Evolutionary conservation across 2,888 invertebrate species (phyloP).

Genomic region (Automeris io): DNA sequence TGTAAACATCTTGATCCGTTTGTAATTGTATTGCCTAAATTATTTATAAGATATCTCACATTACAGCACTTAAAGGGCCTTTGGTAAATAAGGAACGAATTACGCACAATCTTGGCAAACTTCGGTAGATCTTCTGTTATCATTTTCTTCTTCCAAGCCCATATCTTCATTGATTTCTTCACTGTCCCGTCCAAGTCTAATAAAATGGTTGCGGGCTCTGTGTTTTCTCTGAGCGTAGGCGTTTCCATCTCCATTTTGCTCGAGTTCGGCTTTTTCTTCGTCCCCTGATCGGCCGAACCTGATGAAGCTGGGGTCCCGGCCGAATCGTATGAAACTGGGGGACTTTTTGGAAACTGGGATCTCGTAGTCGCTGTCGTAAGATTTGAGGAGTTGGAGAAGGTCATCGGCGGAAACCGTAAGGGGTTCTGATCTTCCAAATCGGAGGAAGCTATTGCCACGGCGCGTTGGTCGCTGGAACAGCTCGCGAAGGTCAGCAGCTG

Average conservation of each 20-base stretch:
- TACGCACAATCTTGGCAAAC: slow-evolving; percentile 57
- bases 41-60: slow-evolving; percentile 15
- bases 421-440: slow-evolving; percentile 61
- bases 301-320: slow-evolving; percentile 65
- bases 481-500: slow-evolving; percentile 59
- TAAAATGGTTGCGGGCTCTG: slow-evolving; percentile 61
- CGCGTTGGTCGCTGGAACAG: slow-evolving; percentile 45
- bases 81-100: slow-evolving; percentile 41
- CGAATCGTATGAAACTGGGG: slow-evolving; percentile 55
- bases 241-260: slow-evolving; percentile 34
- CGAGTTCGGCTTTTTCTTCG: slow-evolving; percentile 38
- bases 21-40: slow-evolving; percentile 12
- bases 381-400: slow-evolving; percentile 47
- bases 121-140: slow-evolving; percentile 45
- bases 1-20: too few relatives aligned
- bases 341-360: slow-evolving; percentile 44
- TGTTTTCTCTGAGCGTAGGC: slow-evolving; percentile 51
- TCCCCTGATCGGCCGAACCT: slow-evolving; percentile 61
- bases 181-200: slow-evolving; percentile 61
- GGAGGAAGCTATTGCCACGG: slow-evolving; percentile 58
- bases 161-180: slow-evolving; percentile 49
- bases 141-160: slow-evolving; percentile 36
- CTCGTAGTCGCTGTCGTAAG: slow-evolving; percentile 59
- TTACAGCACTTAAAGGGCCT: slow-evolving; percentile 14
- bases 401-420: slow-evolving; percentile 53